Evolutionary conservation across 2,888 invertebrate species (phyloP), one percentile per base, ranked within the genome.

Genomic region (Lepidocyrtoides sp.): DNA sequence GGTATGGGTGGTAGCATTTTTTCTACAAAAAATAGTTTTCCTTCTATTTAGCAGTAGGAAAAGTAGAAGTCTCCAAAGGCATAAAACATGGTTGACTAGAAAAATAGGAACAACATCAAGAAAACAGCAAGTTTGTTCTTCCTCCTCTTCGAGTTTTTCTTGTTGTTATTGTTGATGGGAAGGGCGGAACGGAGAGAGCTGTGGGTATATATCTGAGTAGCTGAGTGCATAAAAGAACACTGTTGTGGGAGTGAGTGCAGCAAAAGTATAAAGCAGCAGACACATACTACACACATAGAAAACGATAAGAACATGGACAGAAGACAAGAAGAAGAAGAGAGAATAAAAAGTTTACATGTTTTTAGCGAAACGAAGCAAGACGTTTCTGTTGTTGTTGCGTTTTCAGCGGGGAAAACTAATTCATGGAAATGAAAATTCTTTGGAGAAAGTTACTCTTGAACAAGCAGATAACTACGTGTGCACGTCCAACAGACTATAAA

Each of bases 341-440:
- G n/a, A n/a, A n/a, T n/a, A 75, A 54, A 75, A 87, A 87, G 23
- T 88, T 88, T 88, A 77, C 81, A 77, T 81, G 60, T 81, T 81
- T 60, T 88, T 17, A 77, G 44, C 41, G 17, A 81, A 66, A 66
- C 75, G 41, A 54, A 54, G 32, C 36, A 81, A 44, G 88, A 88
- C 81, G 79, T 44, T 82, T 82, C 60, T 60, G 54, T 79, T 69
- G 66, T 57, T 81, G 88, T 88, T 89, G 69, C 48, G 82, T 89
- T 82, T 77, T 87, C 77, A 66, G 41, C 20, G 63, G 88, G 63
- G 51, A 44, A 88, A 84, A 88, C 63, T 87, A 87, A 88, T 82
- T 82, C 82, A 82, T 66, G 88, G 72, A 89, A 89, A 89, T 89
- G 89, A 89, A 89, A 89, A 89, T 89, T 89, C 89, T 89, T 89